Conservation (phyloP, 2,888 invertebrate species). For the Pheosia tremula region DNA sequence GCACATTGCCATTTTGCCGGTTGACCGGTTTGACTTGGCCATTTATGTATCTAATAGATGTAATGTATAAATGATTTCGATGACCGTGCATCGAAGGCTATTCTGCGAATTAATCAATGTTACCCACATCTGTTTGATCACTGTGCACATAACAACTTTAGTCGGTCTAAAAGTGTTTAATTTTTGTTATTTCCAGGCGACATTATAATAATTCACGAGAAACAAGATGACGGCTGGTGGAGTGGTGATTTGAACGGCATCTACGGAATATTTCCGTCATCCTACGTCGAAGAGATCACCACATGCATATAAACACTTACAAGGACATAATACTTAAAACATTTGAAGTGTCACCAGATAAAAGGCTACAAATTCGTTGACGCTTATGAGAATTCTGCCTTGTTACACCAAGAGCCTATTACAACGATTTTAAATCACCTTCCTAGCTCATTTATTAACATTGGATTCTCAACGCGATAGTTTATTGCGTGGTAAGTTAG, state of each 20-base stretch:
- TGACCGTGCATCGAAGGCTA: neutral
- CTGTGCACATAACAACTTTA: neutral
- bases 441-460: too few relatives aligned
- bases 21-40: too few relatives aligned
- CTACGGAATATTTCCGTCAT: constrained; percentile 96
- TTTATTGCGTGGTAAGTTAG: too few relatives aligned
- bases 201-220: constrained; percentile 93
- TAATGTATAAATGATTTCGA: neutral
- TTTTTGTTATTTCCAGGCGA: constrained; percentile 85
- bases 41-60: too few relatives aligned
- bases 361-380: too few relatives aligned
- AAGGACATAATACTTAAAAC: neutral
- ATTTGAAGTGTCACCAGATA: neutral
- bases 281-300: constrained; percentile 94
- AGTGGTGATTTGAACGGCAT: constrained; percentile 93
- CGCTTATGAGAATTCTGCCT: too few relatives aligned
- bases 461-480: too few relatives aligned
- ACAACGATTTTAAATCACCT: too few relatives aligned
- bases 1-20: too few relatives aligned
- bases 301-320: constrained; percentile 64
- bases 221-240: constrained; percentile 98
- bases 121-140: neutral
- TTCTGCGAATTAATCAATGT: neutral
- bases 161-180: neutral
- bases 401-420: too few relatives aligned